Percentiles rank a stretch among this genome's conserved stretches.
phyloP scores from a whole-genome alignment of 1,140 invertebrate species.

The Orussus abietinus region DNA sequence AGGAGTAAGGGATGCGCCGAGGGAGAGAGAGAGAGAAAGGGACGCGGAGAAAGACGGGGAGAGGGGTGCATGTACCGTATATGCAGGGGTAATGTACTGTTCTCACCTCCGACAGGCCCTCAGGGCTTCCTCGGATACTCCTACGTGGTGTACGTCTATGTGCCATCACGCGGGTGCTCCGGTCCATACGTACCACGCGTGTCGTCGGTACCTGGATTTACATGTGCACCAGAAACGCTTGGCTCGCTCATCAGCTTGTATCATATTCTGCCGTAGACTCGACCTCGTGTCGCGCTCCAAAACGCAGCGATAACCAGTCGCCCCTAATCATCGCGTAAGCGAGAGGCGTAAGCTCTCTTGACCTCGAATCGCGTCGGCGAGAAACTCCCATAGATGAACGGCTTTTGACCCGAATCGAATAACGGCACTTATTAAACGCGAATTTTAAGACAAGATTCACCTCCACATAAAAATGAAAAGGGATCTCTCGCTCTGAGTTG shows the following conservation, averaged over 20 bases:
- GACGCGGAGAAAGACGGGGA: conserved; percentile 16
- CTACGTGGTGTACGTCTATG: conserved; percentile 16
- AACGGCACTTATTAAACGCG: too few relatives aligned
- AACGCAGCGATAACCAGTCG: background rate
- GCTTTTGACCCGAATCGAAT: too few relatives aligned
- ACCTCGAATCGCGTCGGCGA: background rate
- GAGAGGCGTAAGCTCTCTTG: background rate
- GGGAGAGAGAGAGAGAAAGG: conserved; percentile 2
- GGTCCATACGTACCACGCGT: background rate
- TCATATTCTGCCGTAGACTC: background rate
- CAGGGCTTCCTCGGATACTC: conserved; percentile 28
- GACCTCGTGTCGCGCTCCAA: background rate
- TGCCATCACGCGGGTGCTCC: conserved; percentile 1
- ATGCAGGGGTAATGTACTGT: conserved; percentile 39
- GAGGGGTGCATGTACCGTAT: too few relatives aligned
- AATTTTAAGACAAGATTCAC: too few relatives aligned
- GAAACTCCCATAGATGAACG: background rate
- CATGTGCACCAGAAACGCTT: background rate
- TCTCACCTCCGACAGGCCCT: conserved; percentile 39
- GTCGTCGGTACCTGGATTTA: background rate
- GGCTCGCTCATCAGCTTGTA: conserved; percentile 1
- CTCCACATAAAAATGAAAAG: too few relatives aligned
- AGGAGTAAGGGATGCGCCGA: conserved; percentile 3
- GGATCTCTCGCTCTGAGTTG: too few relatives aligned
- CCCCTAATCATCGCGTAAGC: background rate